Evolutionary conservation across 2,888 invertebrate species (phyloP).

Genomic region (Patella caerulea): DNA sequence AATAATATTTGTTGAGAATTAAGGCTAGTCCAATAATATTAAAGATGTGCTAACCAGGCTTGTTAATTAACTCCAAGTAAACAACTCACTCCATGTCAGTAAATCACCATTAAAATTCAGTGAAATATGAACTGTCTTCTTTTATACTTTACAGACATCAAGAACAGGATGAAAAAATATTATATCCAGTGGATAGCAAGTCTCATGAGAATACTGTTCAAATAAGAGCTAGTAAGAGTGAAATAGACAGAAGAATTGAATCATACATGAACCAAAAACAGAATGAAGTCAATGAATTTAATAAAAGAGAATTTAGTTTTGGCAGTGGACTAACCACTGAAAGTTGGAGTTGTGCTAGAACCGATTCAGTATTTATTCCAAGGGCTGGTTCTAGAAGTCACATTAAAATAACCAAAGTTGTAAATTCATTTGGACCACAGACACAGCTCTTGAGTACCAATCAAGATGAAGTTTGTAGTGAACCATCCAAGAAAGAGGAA

Average conservation of each 20-base stretch:
- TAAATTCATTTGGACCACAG: constrained; percentile 72
- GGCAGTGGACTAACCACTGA: constrained; percentile 44
- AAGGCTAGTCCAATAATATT: too few relatives aligned
- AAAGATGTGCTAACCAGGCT: too few relatives aligned
- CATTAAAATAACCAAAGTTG: constrained; percentile 75
- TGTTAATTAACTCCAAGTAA: too few relatives aligned
- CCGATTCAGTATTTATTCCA: constrained; percentile 81
- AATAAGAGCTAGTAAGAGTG: constrained; percentile 45
- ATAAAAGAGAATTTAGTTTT: constrained; percentile 82
- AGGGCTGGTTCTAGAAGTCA: constrained; percentile 84
- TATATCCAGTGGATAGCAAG: background rate
- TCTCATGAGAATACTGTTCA: constrained; percentile 29
- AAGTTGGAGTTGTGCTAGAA: constrained; percentile 80
- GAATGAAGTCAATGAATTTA: constrained; percentile 81
- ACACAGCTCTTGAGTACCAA: constrained; percentile 39
- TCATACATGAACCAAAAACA: constrained; percentile 84
- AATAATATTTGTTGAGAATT: too few relatives aligned
- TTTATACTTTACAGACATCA: background rate
- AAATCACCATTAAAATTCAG: too few relatives aligned
- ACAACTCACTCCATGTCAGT: too few relatives aligned
- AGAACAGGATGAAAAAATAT: background rate
- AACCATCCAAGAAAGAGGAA: constrained; percentile 25
- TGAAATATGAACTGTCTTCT: too few relatives aligned
- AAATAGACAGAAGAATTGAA: constrained; percentile 77
- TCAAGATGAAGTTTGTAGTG: constrained; percentile 4